phyloP scores from a whole-genome alignment of 1,140 invertebrate genomes.

The Halictus rubicundus region DNA sequence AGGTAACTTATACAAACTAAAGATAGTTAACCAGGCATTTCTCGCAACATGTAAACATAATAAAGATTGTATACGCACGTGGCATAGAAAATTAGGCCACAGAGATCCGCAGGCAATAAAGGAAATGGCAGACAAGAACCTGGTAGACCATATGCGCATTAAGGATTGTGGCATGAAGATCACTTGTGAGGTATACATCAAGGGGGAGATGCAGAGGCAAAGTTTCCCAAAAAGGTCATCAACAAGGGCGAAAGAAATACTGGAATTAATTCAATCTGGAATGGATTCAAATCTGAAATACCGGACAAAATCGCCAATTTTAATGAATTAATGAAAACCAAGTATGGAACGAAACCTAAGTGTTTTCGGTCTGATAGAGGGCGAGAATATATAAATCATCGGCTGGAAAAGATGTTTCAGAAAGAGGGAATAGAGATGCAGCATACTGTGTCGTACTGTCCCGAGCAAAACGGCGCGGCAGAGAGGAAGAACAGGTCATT shows the following conservation, averaged over 20 bases:
- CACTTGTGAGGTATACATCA: too few relatives aligned
- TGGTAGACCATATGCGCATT: too few relatives aligned
- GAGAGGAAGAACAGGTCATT: slow-evolving; percentile 24
- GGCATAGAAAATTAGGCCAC: too few relatives aligned
- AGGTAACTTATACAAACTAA: not conserved
- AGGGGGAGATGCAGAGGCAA: too few relatives aligned
- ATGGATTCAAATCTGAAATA: slow-evolving; percentile 27
- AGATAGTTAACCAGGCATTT: not conserved
- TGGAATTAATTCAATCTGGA: slow-evolving; percentile 32
- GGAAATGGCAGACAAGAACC: too few relatives aligned
- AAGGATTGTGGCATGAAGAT: too few relatives aligned
- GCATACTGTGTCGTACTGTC: slow-evolving; percentile 1
- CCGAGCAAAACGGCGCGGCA: slow-evolving; percentile 4
- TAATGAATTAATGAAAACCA: slow-evolving; percentile 8
- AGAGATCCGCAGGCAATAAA: too few relatives aligned
- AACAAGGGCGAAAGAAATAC: not conserved
- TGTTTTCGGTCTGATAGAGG: not conserved
- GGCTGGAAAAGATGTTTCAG: not conserved
- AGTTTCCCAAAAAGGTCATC: too few relatives aligned
- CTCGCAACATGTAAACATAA: not conserved
- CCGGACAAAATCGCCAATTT: slow-evolving; percentile 6
- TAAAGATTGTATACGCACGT: not conserved
- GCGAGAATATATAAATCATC: too few relatives aligned
- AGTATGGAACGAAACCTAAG: slow-evolving; percentile 1
- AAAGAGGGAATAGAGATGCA: slow-evolving; percentile 21